Conservation (phyloP, 1,140 invertebrate genomes). For the Eumeta japonica region DNA sequence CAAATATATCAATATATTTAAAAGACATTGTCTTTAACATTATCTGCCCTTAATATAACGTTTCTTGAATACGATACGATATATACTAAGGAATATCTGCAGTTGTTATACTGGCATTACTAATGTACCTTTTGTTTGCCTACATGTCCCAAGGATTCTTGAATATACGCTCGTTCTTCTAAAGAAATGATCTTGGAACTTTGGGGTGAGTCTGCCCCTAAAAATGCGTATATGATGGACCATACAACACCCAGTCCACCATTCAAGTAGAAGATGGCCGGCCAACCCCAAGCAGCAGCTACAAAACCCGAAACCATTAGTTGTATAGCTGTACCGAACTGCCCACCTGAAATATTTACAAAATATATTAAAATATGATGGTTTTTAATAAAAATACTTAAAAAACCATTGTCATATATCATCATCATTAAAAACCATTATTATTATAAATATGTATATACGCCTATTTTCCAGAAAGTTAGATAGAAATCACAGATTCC, state of each 20-base stretch:
- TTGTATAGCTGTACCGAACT: slow-evolving; percentile 30
- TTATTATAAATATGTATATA: too few relatives aligned
- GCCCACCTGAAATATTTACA: slow-evolving; percentile 17
- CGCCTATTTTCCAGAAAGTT: too few relatives aligned
- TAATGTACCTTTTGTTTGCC: slow-evolving; percentile 33
- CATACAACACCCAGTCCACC: slow-evolving; percentile 61
- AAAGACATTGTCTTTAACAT: not conserved
- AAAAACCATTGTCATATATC: too few relatives aligned
- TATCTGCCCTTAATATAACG: not conserved
- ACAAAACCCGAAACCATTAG: slow-evolving; percentile 32
- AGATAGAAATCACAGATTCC: too few relatives aligned
- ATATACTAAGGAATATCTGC: not conserved
- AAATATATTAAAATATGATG: not conserved
- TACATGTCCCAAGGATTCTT: slow-evolving; percentile 38
- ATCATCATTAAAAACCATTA: too few relatives aligned
- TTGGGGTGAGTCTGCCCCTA: slow-evolving; percentile 64
- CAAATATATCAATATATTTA: not conserved
- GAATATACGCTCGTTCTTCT: slow-evolving; percentile 60
- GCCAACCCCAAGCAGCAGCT: slow-evolving; percentile 62
- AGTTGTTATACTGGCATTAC: not conserved
- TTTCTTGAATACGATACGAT: not conserved
- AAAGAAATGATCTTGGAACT: slow-evolving; percentile 54
- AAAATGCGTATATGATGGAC: slow-evolving; percentile 58
- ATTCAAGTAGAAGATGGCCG: slow-evolving; percentile 69
- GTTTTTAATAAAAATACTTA: slow-evolving; percentile 1